Percentiles rank a stretch among this genome's conserved stretches.
These are phyloP conservation scores for Lampris megalopsis DNA, from an alignment of 2,113 vertebrate species.

Conservation along the genomic window DNA sequence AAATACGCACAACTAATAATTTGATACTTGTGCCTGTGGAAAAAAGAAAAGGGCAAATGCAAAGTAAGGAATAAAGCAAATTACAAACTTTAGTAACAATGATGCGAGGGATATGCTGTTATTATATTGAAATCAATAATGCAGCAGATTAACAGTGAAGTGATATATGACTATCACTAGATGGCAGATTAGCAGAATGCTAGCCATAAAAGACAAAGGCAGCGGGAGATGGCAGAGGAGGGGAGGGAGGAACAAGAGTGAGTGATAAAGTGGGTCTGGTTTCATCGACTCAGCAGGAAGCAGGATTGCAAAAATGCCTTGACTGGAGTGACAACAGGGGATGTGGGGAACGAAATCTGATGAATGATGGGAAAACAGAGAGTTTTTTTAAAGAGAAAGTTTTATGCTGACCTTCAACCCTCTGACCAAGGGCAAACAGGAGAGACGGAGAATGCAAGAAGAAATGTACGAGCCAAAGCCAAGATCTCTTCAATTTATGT, in stretches of 20 bases:
- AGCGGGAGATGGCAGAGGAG: conserved; percentile 3
- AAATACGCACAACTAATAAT: background rate
- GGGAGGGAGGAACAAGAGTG: conserved; percentile 19
- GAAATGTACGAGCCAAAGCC: background rate
- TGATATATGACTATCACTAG: conserved; percentile 4
- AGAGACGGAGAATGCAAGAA: background rate
- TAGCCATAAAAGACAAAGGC: conserved; percentile 7
- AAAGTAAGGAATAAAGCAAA: background rate
- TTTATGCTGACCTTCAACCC: conserved; percentile 36
- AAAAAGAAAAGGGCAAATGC: background rate
- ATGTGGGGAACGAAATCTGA: conserved; percentile 50
- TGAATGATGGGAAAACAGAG: conserved; percentile 56
- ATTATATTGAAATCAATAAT: background rate
- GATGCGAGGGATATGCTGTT: background rate
- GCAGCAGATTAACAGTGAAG: background rate
- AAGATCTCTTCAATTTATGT: background rate
- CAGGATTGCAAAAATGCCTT: conserved; percentile 45
- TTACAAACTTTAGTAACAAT: background rate
- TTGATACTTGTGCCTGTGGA: background rate
- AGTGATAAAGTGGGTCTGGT: conserved; percentile 60
- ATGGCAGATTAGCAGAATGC: conserved; percentile 8
- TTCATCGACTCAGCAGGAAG: conserved; percentile 78
- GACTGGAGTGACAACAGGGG: conserved; percentile 36
- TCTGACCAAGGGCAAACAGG: conserved; percentile 19
- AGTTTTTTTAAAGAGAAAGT: conserved; percentile 11